Evolutionary conservation across 2,113 vertebrate genomes (phyloP).

Genomic region (cattle (Bos taurus)): DNA sequence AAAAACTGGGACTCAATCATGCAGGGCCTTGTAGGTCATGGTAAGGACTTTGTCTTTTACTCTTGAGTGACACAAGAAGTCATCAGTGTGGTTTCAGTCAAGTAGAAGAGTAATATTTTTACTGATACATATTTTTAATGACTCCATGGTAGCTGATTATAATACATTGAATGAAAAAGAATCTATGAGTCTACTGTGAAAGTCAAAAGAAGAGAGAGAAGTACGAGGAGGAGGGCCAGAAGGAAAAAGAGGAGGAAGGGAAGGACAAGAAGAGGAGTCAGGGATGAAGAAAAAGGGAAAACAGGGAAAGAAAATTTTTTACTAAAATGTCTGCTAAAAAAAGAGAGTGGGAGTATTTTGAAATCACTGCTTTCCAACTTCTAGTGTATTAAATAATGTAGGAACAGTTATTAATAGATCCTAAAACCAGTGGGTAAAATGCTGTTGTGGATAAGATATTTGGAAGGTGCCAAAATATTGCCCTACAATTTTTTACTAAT

Average conservation of each 20-base stretch:
- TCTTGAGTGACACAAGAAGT: neutral
- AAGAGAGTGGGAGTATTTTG: neutral
- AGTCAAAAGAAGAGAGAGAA: neutral
- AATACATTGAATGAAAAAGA: neutral
- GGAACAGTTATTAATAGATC: neutral
- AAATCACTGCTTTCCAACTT: neutral
- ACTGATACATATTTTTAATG: neutral
- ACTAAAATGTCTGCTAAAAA: neutral
- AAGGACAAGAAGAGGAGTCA: neutral
- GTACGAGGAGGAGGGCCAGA: rapidly evolving
- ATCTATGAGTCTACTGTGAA: neutral
- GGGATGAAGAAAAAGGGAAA: neutral
- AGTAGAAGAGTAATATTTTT: neutral
- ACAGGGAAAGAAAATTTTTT: neutral
- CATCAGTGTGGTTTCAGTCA: neutral
- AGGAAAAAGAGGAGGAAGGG: neutral
- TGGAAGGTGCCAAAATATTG: neutral
- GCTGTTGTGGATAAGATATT: neutral
- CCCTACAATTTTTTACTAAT: neutral
- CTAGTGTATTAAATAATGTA: neutral
- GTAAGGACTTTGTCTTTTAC: neutral
- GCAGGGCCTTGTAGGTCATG: rapidly evolving
- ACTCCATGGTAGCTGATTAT: neutral
- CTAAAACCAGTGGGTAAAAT: neutral
- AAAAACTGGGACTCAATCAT: neutral